Percentiles rank a stretch among this genome's conserved stretches.
These are phyloP conservation scores for Microctonus hyperodae DNA, from an alignment of 2,888 invertebrate genomes.

Conservation along the genomic window DNA sequence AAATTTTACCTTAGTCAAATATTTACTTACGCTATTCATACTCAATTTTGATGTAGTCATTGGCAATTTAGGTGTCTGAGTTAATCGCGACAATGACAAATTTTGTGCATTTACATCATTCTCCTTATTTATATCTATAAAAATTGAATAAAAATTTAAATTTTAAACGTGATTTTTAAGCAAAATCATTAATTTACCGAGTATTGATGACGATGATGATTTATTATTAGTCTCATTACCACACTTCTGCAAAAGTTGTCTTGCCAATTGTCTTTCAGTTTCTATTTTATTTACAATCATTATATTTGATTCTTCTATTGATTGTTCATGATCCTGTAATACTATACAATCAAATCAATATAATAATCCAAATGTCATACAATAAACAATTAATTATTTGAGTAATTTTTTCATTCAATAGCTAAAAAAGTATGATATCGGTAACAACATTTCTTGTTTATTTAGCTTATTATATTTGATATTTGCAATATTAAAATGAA, in stretches of 20 bases:
- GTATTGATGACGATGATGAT: constrained; percentile 8
- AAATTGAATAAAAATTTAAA: constrained; percentile 1
- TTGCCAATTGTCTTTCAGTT: constrained; percentile 52
- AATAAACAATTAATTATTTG: too few species aligned
- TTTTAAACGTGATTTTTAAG: too few species aligned
- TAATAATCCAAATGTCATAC: too few species aligned
- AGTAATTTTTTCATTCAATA: too few species aligned
- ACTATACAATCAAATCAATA: constrained; percentile 40
- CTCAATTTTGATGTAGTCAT: constrained; percentile 33
- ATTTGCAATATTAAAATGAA: too few species aligned
- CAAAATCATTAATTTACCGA: too few species aligned
- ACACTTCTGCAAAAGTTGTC: constrained; percentile 52
- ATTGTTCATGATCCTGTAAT: constrained; percentile 42
- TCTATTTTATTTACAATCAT: constrained; percentile 34
- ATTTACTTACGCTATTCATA: constrained; percentile 41
- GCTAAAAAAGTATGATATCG: too few species aligned
- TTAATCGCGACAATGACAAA: constrained; percentile 31
- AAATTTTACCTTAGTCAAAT: not conserved
- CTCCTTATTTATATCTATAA: constrained; percentile 50
- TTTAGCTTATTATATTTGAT: too few species aligned
- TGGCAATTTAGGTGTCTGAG: constrained; percentile 27
- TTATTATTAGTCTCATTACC: constrained; percentile 33
- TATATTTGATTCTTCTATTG: constrained; percentile 28
- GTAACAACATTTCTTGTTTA: too few species aligned
- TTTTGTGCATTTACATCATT: constrained; percentile 52